phyloP scores from a whole-genome alignment of 2,888 invertebrate species.

The Rotaria magnacalcarata region DNA sequence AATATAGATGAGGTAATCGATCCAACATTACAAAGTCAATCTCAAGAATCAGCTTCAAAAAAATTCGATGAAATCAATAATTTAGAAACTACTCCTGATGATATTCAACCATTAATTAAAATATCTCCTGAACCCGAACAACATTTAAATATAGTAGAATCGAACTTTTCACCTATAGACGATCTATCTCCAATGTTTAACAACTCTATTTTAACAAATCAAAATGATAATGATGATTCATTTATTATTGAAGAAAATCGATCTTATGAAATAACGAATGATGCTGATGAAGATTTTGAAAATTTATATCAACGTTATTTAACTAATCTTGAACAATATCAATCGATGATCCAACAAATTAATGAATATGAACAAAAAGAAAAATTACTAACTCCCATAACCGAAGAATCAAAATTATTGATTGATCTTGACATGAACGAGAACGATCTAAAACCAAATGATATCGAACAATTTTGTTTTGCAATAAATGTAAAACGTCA shows the following conservation, averaged over 20 bases:
- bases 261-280: background rate
- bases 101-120: background rate
- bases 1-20: background rate
- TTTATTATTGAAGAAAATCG: background rate
- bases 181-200: slow-evolving; percentile 6
- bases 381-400: background rate
- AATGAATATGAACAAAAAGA: background rate
- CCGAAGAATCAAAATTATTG: background rate
- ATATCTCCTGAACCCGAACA: background rate
- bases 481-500: background rate
- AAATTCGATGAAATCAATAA: background rate
- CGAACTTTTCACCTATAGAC: background rate
- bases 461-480: background rate
- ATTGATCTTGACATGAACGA: background rate
- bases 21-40: background rate
- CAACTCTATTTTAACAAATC: background rate
- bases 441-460: background rate
- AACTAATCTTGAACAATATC: background rate
- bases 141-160: background rate
- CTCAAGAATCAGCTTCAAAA: background rate
- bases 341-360: background rate
- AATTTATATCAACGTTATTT: background rate
- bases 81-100: background rate
- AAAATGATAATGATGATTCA: background rate
- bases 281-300: background rate